phyloP scores from a whole-genome alignment of 2,797 vertebrate species.

The Oceanodroma leucorhoa region DNA sequence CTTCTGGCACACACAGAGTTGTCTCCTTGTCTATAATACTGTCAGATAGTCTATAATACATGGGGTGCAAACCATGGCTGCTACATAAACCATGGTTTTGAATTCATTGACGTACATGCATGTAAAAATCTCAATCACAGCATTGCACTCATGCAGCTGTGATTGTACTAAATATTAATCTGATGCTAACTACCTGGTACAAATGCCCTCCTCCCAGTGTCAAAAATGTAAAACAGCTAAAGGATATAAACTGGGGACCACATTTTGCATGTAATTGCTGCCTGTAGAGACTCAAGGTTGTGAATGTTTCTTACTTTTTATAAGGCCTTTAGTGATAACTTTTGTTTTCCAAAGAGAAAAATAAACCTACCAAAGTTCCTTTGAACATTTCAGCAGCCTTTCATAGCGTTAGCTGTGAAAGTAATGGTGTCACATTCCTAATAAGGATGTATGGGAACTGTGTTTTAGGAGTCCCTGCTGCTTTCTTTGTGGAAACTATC shows the following conservation, averaged over 20 bases:
- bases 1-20: neutral
- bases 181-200: neutral
- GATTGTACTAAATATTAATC: slow-evolving; percentile 4
- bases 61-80: neutral
- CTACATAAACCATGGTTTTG: neutral
- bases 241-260: neutral
- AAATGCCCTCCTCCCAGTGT: neutral
- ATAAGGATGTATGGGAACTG: slow-evolving; percentile 9
- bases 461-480: slow-evolving; percentile 39
- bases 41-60: neutral
- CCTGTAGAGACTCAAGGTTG: neutral
- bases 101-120: neutral
- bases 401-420: slow-evolving; percentile 32
- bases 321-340: slow-evolving; percentile 5
- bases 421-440: slow-evolving; percentile 33
- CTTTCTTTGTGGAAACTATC: slow-evolving; percentile 40
- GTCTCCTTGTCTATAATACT: neutral
- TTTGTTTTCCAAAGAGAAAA: slow-evolving; percentile 39
- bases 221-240: slow-evolving; percentile 7
- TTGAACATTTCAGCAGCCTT: slow-evolving; percentile 46
- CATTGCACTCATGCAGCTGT: neutral
- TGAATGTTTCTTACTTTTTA: slow-evolving; percentile 27
- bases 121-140: neutral
- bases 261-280: neutral
- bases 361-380: slow-evolving; percentile 20